Conservation (phyloP, 2,797 vertebrate genomes). For the Eutrigla gurnardus region DNA sequence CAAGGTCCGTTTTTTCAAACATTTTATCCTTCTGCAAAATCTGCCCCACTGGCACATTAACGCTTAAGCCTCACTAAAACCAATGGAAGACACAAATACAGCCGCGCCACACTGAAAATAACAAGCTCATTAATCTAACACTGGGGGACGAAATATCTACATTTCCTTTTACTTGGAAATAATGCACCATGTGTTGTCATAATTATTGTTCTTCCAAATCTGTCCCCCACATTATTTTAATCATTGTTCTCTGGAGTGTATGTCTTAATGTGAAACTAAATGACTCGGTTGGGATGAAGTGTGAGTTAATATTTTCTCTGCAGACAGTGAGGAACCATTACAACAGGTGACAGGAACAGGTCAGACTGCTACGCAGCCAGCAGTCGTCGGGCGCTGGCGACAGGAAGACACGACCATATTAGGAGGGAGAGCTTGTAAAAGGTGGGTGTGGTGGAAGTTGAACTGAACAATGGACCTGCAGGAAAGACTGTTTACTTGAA, state of each 20-base stretch:
- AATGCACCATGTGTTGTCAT: not conserved
- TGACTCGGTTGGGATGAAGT: not conserved
- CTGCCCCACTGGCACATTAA: conserved; percentile 60
- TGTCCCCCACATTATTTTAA: not conserved
- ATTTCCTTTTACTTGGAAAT: not conserved
- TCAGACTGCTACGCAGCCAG: conserved; percentile 53
- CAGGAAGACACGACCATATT: conserved; percentile 51
- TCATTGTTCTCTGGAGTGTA: not conserved
- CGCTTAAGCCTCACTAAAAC: conserved; percentile 54
- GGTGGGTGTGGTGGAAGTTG: conserved; percentile 50
- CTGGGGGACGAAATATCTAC: not conserved
- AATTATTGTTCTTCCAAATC: not conserved
- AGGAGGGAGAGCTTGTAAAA: conserved; percentile 27
- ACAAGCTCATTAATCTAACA: not conserved
- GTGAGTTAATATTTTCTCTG: not conserved
- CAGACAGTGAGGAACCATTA: conserved; percentile 38
- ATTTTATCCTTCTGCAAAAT: conserved; percentile 61
- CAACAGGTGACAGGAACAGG: conserved; percentile 66
- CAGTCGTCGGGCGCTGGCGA: conserved; percentile 21
- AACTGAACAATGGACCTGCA: conserved; percentile 39
- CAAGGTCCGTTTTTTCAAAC: conserved; percentile 41
- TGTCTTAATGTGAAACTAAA: conserved; percentile 17
- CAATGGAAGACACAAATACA: conserved; percentile 16
- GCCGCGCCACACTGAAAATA: conserved; percentile 13
- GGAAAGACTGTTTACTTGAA: conserved; percentile 42